Conservation (phyloP, 2,797 vertebrate species). For the Bovichtus diacanthus region DNA sequence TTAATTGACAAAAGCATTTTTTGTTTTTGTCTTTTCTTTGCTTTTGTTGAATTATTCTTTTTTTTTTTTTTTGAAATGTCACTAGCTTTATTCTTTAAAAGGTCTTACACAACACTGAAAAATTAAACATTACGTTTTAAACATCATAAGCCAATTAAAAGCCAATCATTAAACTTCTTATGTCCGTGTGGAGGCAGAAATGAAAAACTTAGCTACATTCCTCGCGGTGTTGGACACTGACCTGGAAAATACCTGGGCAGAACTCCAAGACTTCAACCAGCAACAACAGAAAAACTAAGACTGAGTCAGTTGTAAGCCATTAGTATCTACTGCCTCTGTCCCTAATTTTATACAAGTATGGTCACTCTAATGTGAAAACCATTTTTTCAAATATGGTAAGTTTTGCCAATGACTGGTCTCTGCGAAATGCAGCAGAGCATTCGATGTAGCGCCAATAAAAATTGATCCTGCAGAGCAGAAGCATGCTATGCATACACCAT, state of each 20-base stretch:
- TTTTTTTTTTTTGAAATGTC: no score
- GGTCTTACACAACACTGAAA: background rate
- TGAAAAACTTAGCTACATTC: slow-evolving; percentile 32
- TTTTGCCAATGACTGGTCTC: slow-evolving; percentile 14
- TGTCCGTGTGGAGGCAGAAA: slow-evolving; percentile 33
- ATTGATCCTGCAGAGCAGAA: slow-evolving; percentile 66
- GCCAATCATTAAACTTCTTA: background rate
- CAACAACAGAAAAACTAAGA: slow-evolving; percentile 30
- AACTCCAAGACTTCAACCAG: slow-evolving; percentile 45
- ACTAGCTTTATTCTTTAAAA: background rate
- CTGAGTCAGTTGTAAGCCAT: background rate
- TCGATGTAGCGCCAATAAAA: slow-evolving; percentile 56
- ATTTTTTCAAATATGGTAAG: slow-evolving; percentile 53
- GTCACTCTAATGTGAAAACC: slow-evolving; percentile 28
- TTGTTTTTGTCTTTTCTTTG: no score
- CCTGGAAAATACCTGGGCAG: slow-evolving; percentile 68
- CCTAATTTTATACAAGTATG: slow-evolving; percentile 2
- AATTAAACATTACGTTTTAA: background rate
- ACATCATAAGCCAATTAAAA: slow-evolving; percentile 2
- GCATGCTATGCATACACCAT: slow-evolving; percentile 62
- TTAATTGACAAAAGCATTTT: no score
- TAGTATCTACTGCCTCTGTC: background rate
- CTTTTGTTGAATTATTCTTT: no score
- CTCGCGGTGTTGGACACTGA: slow-evolving; percentile 47
- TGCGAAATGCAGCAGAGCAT: slow-evolving; percentile 15